Evolutionary conservation across 2,797 vertebrate genomes (phyloP).

Genomic region (Acipenser ruthenus): DNA sequence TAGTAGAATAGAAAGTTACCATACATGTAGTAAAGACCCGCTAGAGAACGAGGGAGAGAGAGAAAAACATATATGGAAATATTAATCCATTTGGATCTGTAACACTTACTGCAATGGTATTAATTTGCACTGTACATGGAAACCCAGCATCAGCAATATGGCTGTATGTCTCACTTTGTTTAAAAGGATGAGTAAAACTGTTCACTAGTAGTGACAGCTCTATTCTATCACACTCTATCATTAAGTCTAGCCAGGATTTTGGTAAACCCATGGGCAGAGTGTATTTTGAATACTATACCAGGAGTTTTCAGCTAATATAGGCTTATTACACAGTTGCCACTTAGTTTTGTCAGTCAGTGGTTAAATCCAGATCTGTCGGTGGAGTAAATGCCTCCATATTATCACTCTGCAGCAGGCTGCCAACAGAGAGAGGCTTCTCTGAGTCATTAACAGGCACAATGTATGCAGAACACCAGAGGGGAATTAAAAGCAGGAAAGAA

Average conservation of each 20-base stretch:
- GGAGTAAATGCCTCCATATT: slow-evolving; percentile 68
- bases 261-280: slow-evolving; percentile 28
- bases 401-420: slow-evolving; percentile 67
- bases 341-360: slow-evolving; percentile 67
- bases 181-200: slow-evolving; percentile 37
- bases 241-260: slow-evolving; percentile 58
- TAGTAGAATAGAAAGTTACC: no score
- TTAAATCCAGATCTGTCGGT: slow-evolving; percentile 72
- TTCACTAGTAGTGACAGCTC: slow-evolving; percentile 52
- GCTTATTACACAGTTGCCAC: slow-evolving; percentile 71
- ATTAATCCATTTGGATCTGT: no score
- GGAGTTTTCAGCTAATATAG: slow-evolving; percentile 65
- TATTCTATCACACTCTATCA: slow-evolving; percentile 51
- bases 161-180: slow-evolving; percentile 29
- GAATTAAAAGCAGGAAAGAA: slow-evolving; percentile 75
- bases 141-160: background rate
- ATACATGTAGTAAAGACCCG: no score
- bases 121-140: background rate
- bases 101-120: no score
- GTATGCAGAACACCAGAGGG: slow-evolving; percentile 75
- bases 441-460: slow-evolving; percentile 72
- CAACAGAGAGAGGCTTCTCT: slow-evolving; percentile 61
- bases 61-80: no score
- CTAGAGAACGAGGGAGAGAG: no score
- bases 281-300: slow-evolving; percentile 58